These are phyloP conservation scores for Scrobipalpa atriplicella DNA, from an alignment of 2,888 invertebrate species.

Conservation along the genomic window DNA sequence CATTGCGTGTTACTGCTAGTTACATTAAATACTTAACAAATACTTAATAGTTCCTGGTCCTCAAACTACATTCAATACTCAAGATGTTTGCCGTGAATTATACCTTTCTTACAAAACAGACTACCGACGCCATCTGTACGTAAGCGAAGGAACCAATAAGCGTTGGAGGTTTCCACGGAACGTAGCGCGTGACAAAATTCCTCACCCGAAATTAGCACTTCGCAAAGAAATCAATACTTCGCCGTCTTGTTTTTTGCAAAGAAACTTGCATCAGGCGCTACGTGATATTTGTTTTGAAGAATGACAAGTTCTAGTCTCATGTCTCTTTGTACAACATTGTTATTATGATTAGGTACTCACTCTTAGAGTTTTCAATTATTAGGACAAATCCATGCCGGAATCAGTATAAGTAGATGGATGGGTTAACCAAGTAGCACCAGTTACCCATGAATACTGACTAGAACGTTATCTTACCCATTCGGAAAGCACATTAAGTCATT, in stretches of 20 bases:
- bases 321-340: neutral
- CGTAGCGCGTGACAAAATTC: slow-evolving; percentile 37
- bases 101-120: neutral
- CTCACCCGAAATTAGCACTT: slow-evolving; percentile 30
- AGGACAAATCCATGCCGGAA: too few species aligned
- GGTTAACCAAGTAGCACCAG: too few species aligned
- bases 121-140: slow-evolving; percentile 44
- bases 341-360: too few species aligned
- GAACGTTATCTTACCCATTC: too few species aligned
- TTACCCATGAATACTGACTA: too few species aligned
- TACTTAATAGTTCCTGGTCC: too few species aligned
- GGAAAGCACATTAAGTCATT: too few species aligned
- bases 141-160: slow-evolving; percentile 36
- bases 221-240: slow-evolving; percentile 28
- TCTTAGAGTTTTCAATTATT: too few species aligned
- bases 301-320: neutral
- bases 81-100: neutral
- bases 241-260: neutral
- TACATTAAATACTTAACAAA: too few species aligned
- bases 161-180: slow-evolving; percentile 42
- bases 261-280: slow-evolving; percentile 16
- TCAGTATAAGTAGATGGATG: too few species aligned
- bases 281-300: neutral
- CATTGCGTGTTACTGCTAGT: too few species aligned
- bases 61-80: neutral